phyloP scores from a whole-genome alignment of 2,888 invertebrate species.

The Malacosoma neustria region DNA sequence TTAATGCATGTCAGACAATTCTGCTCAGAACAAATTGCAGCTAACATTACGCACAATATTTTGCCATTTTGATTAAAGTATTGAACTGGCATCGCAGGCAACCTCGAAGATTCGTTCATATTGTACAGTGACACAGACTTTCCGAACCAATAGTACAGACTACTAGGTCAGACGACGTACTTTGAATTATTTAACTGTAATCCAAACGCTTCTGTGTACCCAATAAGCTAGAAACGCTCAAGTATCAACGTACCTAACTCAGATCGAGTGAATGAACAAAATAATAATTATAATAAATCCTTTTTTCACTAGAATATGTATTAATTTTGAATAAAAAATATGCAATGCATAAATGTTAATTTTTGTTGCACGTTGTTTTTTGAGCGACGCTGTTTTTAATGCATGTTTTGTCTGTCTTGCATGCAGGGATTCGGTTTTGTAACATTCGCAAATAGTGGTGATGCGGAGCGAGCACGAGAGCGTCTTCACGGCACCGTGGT shows the following conservation, averaged over 20 bases:
- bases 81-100: slow-evolving; percentile 39
- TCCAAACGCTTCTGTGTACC: slow-evolving; percentile 73
- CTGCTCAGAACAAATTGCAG: slow-evolving; percentile 66
- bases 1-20: slow-evolving; percentile 63
- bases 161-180: slow-evolving; percentile 60
- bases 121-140: slow-evolving; percentile 42
- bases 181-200: slow-evolving; percentile 54
- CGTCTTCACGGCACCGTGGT: slow-evolving; percentile 99
- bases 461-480: slow-evolving; percentile 99
- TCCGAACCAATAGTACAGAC: slow-evolving; percentile 53
- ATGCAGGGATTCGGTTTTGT: slow-evolving; percentile 99
- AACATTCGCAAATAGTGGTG: slow-evolving; percentile 99
- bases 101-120: slow-evolving; percentile 33
- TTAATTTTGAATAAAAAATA: slow-evolving; percentile 63
- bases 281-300: slow-evolving; percentile 59
- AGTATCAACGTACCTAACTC: slow-evolving; percentile 60
- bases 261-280: slow-evolving; percentile 26
- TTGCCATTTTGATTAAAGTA: slow-evolving; percentile 45
- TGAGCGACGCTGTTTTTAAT: slow-evolving; percentile 89
- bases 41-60: slow-evolving; percentile 60
- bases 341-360: slow-evolving; percentile 78
- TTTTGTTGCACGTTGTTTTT: slow-evolving; percentile 86
- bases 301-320: slow-evolving; percentile 57
- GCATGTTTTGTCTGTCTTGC: slow-evolving; percentile 97
- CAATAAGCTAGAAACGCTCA: slow-evolving; percentile 73